Base-by-base conservation (phyloP, 2,113 vertebrate genomes). In the Forbesichthys papilliferus region DNA sequence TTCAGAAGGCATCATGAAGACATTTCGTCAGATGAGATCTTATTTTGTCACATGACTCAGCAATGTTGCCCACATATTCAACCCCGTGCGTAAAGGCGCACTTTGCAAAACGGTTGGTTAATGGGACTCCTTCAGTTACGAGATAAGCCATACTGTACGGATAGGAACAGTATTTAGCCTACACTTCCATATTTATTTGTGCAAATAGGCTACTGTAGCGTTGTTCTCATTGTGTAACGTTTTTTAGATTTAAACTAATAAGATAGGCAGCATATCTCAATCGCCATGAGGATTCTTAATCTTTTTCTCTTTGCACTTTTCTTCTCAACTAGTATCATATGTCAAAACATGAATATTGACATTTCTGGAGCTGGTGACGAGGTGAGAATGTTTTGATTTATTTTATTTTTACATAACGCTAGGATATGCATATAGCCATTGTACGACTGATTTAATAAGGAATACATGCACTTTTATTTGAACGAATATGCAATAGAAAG, bases 201-300 rank as follows among this genome's bases (percentile, higher is more conserved):
- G 1, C 27, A 27, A 27, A 27, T 27, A 27, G 27, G 27, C 51
- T 52, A 52, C 3, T 52, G 52, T 53, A 14, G 16, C 13, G 9
- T n/a, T 27, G 2, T 27, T 27, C 20, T 27, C 20, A 27, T 27
- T 27, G 27, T 27, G 27, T 27, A 27, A 27, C 27, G 27, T 27
- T 27, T 27, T 27, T 27, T 27, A 27, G 1, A 27, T 27, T 27
- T 27, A 27, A 27, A 27, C 27, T 27, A 27, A 27, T 27, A 27
- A 27, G 27, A 27, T 27, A 27, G 16, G 16, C 16, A 16, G 27
- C 27, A 27, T 27, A 27, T 27, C 27, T 61, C 66, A 70, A 56
- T 12, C 84, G 87, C 61, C 68, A 92, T 96, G 95, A 95, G 93
- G 77, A 82, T 82, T 20, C 58, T 89, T 14, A 77, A 94, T 84